phyloP scores from a whole-genome alignment of 1,140 invertebrate genomes.

The Agrypnia vestita region DNA sequence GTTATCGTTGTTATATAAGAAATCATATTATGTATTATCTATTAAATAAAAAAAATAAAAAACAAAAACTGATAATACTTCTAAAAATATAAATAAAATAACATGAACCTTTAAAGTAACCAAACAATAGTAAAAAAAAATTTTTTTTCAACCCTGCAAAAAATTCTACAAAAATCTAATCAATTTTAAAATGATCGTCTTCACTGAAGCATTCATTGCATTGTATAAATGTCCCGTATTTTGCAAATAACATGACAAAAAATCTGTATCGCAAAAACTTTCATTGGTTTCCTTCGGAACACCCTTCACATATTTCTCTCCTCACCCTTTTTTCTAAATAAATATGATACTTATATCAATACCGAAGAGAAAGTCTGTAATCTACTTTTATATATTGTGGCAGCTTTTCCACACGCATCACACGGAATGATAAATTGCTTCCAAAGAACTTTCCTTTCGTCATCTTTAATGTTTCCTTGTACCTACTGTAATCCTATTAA shows the following conservation, averaged over 20 bases:
- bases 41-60: no score
- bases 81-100: no score
- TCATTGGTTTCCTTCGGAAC: neutral
- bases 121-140: no score
- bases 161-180: no score
- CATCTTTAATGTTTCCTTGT: conserved; percentile 12
- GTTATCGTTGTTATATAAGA: no score
- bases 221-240: neutral
- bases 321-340: neutral
- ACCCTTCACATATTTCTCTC: conserved; percentile 1
- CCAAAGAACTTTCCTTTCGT: conserved; percentile 22
- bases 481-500: conserved; percentile 21
- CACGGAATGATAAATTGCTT: conserved; percentile 30
- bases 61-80: no score
- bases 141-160: no score
- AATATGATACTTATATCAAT: conserved; percentile 20
- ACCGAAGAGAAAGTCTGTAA: conserved; percentile 7
- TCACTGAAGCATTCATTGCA: no score
- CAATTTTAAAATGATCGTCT: no score
- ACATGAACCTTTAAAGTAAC: no score
- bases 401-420: conserved; percentile 23
- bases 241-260: neutral
- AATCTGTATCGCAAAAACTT: neutral
- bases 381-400: conserved; percentile 20
- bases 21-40: no score